phyloP scores from a whole-genome alignment of 37 sponge, comb jelly and placozoan genomes.

The Axinella damicornis region DNA sequence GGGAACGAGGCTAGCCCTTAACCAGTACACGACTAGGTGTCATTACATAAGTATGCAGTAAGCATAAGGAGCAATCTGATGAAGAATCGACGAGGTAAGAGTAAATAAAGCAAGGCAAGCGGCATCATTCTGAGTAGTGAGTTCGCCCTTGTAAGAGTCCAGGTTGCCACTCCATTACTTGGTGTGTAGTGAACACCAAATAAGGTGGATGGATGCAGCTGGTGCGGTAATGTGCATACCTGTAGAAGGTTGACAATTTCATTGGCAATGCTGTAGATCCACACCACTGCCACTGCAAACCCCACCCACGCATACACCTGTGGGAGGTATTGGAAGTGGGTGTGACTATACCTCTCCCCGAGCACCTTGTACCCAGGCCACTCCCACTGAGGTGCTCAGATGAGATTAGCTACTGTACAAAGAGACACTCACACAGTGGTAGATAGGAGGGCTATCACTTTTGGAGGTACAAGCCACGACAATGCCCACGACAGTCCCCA shows the following conservation, averaged over 20 bases:
- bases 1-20: too few species aligned
- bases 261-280: slow-evolving; percentile 97
- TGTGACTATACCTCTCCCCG: too few species aligned
- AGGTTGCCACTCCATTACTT: too few species aligned
- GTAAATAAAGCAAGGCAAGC: too few species aligned
- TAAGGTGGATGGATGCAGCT: neutral
- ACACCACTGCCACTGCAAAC: slow-evolving; percentile 87
- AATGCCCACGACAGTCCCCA: slow-evolving; percentile 59
- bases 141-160: too few species aligned
- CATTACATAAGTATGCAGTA: neutral
- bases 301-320: slow-evolving; percentile 94
- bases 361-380: neutral
- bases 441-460: slow-evolving; percentile 71
- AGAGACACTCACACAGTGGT: slow-evolving; percentile 80
- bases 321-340: neutral
- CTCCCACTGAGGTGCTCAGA: neutral
- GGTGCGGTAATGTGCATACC: slow-evolving; percentile 19
- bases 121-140: too few species aligned
- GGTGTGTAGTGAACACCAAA: too few species aligned
- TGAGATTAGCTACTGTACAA: neutral
- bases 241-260: slow-evolving; percentile 95
- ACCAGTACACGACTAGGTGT: too few species aligned
- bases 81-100: too few species aligned
- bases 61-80: too few species aligned
- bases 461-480: slow-evolving; percentile 80